Base-by-base conservation (phyloP, 2,888 invertebrate genomes). In the Caenorhabditis becei region DNA sequence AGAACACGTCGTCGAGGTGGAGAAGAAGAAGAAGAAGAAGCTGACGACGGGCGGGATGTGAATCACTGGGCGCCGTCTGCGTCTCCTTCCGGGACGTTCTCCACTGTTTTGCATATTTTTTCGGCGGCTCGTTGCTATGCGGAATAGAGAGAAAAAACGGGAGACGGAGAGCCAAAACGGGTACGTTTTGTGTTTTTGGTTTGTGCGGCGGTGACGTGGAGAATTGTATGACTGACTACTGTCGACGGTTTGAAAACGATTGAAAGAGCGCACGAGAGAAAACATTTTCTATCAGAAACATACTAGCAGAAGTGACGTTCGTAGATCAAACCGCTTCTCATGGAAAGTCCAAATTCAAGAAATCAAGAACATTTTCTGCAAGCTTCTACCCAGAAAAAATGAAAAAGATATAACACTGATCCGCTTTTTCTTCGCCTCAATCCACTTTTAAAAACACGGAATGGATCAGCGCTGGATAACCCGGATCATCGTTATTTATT, bases 111-210 rank as follows among this genome's bases (percentile, higher is more conserved):
- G 54, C 44, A 70, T 61, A 56, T 56, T 35, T 63, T 71, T 56
- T 41, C 32, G 35, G 56, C 32, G 35, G 56, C 35, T 51, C 35
- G 65, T 65, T 66, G 59, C 35, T 35, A 54, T 18, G 66, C 1
- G 41, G 65, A 58, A 74, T 47, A 65, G 35, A 24, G 37, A 1
- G 0, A 53, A 10, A 32, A 32, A 32, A 7, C 5, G 10, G 32
- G 62, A 71, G 62, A 53, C 44, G 26, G 26, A 24, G 62, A 26
- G 24, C 56, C 24, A 20, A 65, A 65, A 74, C 72, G 65, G 72
- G 58, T 66, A 74, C 65, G 49, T 74, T 65, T 58, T 56, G 23
- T 66, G 66, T 74, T 74, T 59, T 65, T 41, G 7, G 3, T 4
- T 20, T 10, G 20, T 53, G 16, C 26, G 53, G 5, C 53, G n/a